phyloP scores from a whole-genome alignment of 2,797 vertebrate genomes.

The Loris lydekkerianus region DNA sequence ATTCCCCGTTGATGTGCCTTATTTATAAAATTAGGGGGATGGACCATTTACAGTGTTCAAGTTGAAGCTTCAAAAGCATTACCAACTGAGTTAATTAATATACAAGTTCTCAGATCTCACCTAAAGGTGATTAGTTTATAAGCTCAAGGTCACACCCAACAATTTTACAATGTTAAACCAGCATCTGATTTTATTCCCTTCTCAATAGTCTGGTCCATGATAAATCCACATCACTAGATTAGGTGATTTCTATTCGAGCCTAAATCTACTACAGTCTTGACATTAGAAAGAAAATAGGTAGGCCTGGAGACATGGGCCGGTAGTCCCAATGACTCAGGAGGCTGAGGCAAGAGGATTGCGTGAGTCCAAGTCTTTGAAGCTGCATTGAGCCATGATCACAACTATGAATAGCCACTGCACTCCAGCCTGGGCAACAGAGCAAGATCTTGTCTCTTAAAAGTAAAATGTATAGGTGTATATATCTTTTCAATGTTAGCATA shows the following conservation, averaged over 20 bases:
- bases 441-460: too few species aligned
- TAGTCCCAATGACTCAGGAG: too few species aligned
- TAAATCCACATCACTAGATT: neutral
- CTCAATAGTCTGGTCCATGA: neutral
- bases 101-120: neutral
- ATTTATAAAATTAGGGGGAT: slow-evolving; percentile 20
- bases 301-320: too few species aligned
- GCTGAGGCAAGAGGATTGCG: too few species aligned
- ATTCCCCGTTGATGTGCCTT: neutral
- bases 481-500: neutral
- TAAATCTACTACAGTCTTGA: neutral
- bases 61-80: neutral
- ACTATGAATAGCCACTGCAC: too few species aligned
- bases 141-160: neutral
- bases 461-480: too few species aligned
- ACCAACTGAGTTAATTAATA: neutral
- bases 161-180: neutral
- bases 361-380: too few species aligned
- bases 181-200: neutral
- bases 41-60: neutral
- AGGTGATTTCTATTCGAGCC: neutral
- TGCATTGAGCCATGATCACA: too few species aligned
- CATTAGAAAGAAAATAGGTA: neutral
- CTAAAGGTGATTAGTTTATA: neutral
- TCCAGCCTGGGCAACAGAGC: too few species aligned